Evolutionary conservation across 2,888 invertebrate species (phyloP).

Genomic region (Conus canariensis): DNA sequence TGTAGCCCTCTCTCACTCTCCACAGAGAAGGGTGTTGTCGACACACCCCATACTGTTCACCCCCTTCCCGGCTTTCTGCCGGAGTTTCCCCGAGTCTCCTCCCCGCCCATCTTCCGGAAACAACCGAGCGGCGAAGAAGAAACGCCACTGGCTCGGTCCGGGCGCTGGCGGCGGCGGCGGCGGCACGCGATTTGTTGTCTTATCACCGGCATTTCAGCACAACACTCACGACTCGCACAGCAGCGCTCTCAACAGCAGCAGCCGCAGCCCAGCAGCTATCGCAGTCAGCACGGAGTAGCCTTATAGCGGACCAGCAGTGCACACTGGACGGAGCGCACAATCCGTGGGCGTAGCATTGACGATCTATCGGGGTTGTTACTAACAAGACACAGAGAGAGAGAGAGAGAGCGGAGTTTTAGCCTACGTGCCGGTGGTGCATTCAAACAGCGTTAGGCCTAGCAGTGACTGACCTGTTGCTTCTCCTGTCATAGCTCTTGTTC

Average conservation of each 20-base stretch:
- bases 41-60: background rate
- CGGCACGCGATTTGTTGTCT: background rate
- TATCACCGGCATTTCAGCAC: slow-evolving; percentile 8
- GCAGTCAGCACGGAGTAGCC: too few relatives aligned
- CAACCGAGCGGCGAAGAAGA: background rate
- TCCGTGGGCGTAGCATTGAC: too few relatives aligned
- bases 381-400: background rate
- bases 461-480: too few relatives aligned
- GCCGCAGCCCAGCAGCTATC: background rate
- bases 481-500: too few relatives aligned
- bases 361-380: too few relatives aligned
- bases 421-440: background rate
- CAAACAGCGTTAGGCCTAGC: too few relatives aligned
- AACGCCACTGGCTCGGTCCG: too few relatives aligned
- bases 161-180: background rate
- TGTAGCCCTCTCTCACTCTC: background rate
- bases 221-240: background rate
- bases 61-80: background rate
- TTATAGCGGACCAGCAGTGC: background rate
- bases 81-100: background rate
- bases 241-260: background rate
- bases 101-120: background rate
- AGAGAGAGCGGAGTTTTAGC: background rate
- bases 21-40: background rate
- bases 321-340: background rate